Percentiles rank a stretch among this genome's conserved stretches.
Conservation (phyloP, 2,113 vertebrate genomes). For the Solea solea region DNA sequence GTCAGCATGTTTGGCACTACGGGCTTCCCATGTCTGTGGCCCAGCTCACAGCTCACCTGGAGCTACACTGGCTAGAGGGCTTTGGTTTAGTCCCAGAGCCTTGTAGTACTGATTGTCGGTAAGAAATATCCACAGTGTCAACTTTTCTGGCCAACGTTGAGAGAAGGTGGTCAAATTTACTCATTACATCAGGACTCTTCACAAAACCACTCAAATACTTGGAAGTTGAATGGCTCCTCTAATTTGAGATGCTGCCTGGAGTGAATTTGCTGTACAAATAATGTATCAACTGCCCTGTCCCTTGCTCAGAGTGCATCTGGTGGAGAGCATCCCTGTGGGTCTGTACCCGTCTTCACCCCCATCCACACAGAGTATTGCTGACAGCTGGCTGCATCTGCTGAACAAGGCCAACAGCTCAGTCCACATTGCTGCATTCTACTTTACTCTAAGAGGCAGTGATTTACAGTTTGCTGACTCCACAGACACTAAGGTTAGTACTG, state of each 20-base stretch:
- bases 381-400: slow-evolving; percentile 79
- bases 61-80: slow-evolving; percentile 74
- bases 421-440: slow-evolving; percentile 82
- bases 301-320: slow-evolving; percentile 70
- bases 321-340: slow-evolving; percentile 80
- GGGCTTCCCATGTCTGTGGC: slow-evolving; percentile 69
- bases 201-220: background rate
- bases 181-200: background rate
- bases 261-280: background rate
- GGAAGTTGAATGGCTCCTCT: background rate
- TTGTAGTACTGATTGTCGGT: slow-evolving; percentile 80
- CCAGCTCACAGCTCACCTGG: slow-evolving; percentile 71
- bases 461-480: slow-evolving; percentile 24
- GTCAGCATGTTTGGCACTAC: slow-evolving; percentile 77
- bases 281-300: background rate
- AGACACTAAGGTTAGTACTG: slow-evolving; percentile 66
- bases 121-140: slow-evolving; percentile 24
- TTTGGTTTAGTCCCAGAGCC: slow-evolving; percentile 52
- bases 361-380: slow-evolving; percentile 62
- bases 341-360: slow-evolving; percentile 42
- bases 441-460: slow-evolving; percentile 71
- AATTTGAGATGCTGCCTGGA: background rate
- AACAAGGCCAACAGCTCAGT: slow-evolving; percentile 75
- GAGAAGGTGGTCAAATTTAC: background rate
- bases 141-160: background rate